Base-by-base conservation (phyloP, 2,797 vertebrate genomes). In the Setipinna tenuifilis region DNA sequence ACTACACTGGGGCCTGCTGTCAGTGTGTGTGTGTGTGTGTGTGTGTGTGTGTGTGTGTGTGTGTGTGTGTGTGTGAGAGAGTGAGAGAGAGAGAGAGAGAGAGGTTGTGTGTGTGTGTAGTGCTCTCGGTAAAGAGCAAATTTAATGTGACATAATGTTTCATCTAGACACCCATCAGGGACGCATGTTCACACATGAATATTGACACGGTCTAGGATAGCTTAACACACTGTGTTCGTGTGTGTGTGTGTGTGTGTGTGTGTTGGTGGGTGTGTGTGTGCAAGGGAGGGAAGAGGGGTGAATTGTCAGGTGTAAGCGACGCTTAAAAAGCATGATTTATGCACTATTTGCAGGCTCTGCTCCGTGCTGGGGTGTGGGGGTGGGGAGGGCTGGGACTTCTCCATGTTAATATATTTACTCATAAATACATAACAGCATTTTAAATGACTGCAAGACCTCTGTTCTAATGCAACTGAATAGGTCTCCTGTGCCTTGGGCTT, bases 361-460 rank as follows among this genome's bases (percentile, higher is more conserved):
- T 28, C 62, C 2, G 50, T 54, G 50, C 50, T 48, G 46, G 46
- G 46, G 46, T 48, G 46, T 48, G 46, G 10, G 46, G 46, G 46
- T 3, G 25, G 65, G 65, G 65, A 71, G 14, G 28, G 4, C 71
- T 78, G 31, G 35, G 71, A 54, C 50, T 54, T 54, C 50, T 54
- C 6, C 50, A 54, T 54, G 50, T 41, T 41, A 41, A 44, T 41
- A 78, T 78, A 78, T 78, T 78, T 78, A 78, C 71, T 78, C 71
- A 78, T 78, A 44, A 78, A 78, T 78, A 78, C 71, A 78, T 78
- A 78, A 78, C 16, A 17, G 31, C 71, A 78, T 78, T 78, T 78
- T 41, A 44, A 78, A 78, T 41, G 35, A 14, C 16, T 41, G 31
- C 35, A 10, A 78, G 17, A 35, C 71, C 4, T 78, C 71, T 78